Base-by-base conservation (phyloP, 1,140 invertebrate species). In the Nautilus pompilius region DNA sequence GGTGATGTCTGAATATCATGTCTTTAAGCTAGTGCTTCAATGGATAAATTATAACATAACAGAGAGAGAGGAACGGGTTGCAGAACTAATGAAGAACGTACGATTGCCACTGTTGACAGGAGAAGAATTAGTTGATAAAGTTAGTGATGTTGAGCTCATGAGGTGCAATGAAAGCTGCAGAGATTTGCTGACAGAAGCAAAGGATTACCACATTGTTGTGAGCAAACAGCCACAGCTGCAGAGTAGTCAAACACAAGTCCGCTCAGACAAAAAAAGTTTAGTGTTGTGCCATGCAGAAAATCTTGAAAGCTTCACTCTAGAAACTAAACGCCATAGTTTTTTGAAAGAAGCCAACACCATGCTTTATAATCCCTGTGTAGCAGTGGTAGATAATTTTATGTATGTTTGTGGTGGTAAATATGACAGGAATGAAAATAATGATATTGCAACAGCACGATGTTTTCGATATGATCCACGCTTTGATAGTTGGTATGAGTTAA, bases 371-470 rank as follows among this genome's bases (percentile, higher is more conserved):
- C 80, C 80, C n/a, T 74, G 74, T 58, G 74, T 82, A 13, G 74
- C 72, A 54, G 81, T 83, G 1, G 74, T 81, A 5, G 78, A 82
- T 69, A 83, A 83, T 55, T 83, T 82, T 56, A 75, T 83, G 76
- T 83, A 83, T 61, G 77, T 76, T 0, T 82, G 79, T 70, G 81
- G 81, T 3, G 81, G 81, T 4, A 81, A 81, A 56, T 81, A 80
- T 63, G 80, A 83, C 63, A 79, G 73, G 53, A 76, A 72, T 20
- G 76, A 78, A 41, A 79, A 76, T 66, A 81, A 79, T 70, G 78
- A 81, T 49, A 81, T 81, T 24, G 80, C 81, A 17, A 80, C 79
- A 10, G 77, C 78, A 2, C 58, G 80, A 22, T 83, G 80, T 62
- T 83, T 81, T 63, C 64, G 81, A 48, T 83, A 80, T 63, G 81